These are phyloP conservation scores for Heterotis niloticus DNA, from an alignment of 2,113 vertebrate species.

Conservation along the genomic window DNA sequence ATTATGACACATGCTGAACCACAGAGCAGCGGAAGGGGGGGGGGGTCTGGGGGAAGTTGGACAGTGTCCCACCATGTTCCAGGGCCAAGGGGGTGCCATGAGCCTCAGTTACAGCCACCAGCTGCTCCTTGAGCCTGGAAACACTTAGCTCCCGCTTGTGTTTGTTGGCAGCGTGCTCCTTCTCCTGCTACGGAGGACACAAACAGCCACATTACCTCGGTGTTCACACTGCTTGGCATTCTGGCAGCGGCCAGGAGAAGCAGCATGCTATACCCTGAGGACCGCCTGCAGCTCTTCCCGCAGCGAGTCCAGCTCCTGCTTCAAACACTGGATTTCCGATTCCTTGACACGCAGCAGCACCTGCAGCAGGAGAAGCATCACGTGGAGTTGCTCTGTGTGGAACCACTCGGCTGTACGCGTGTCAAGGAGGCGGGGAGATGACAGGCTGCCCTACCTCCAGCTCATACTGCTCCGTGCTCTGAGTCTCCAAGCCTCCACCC, in stretches of 20 bases:
- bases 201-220: neutral
- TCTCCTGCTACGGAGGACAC: slow-evolving; percentile 68
- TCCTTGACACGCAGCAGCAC: slow-evolving; percentile 95
- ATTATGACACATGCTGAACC: too few relatives aligned
- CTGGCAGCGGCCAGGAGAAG: too few relatives aligned
- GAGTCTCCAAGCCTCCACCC: slow-evolving; percentile 72
- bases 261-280: slow-evolving; percentile 69
- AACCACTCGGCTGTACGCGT: neutral
- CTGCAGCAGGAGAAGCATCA: slow-evolving; percentile 52
- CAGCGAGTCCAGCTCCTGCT: slow-evolving; percentile 96
- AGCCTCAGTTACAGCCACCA: slow-evolving; percentile 88
- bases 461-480: slow-evolving; percentile 93
- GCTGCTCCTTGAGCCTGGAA: slow-evolving; percentile 91
- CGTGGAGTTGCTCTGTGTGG: neutral
- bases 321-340: slow-evolving; percentile 96
- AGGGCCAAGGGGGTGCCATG: slow-evolving; percentile 64
- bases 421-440: neutral
- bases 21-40: neutral
- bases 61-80: slow-evolving; percentile 77
- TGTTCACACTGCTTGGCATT: too few relatives aligned
- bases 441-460: slow-evolving; percentile 71
- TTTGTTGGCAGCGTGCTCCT: slow-evolving; percentile 93
- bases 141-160: slow-evolving; percentile 98
- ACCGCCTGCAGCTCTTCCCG: slow-evolving; percentile 95
- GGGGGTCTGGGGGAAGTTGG: too few relatives aligned